Conservation (phyloP, 2,113 vertebrate genomes). For the Gobius niger region DNA sequence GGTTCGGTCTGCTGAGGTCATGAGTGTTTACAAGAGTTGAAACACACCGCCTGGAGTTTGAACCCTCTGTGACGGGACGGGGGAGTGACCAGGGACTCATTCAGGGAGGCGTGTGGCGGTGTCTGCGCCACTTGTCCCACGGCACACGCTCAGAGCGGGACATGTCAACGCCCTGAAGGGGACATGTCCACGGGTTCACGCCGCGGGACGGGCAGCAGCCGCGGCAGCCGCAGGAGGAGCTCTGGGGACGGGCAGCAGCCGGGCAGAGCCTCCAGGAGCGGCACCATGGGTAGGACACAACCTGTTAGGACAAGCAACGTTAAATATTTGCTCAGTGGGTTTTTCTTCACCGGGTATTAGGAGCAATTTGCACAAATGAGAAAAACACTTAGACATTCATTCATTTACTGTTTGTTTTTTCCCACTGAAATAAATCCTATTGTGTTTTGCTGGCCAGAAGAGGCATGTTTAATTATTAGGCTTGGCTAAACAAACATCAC, state of each 20-base stretch:
- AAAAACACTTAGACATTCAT: too few species aligned
- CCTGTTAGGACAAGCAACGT: not conserved
- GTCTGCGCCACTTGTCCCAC: not conserved
- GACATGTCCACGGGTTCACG: slow-evolving; percentile 9
- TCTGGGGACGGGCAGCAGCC: not conserved
- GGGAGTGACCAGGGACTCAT: not conserved
- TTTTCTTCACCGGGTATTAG: not conserved
- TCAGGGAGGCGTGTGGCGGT: not conserved
- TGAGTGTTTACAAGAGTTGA: not conserved
- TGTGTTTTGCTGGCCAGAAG: too few species aligned
- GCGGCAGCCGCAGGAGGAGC: not conserved
- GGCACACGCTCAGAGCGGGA: not conserved
- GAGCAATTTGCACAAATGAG: not conserved
- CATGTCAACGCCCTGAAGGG: not conserved
- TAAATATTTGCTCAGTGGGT: not conserved
- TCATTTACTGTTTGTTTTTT: too few species aligned
- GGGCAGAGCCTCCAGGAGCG: not conserved
- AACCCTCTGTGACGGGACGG: slow-evolving; percentile 5
- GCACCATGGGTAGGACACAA: slow-evolving; percentile 27
- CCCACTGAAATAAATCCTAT: too few species aligned
- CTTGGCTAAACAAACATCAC: not conserved
- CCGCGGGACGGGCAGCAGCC: not conserved
- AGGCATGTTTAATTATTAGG: not conserved
- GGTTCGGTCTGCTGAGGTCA: not conserved
- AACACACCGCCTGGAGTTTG: not conserved